Percentiles rank a stretch among this genome's conserved stretches.
phyloP scores from a whole-genome alignment of 2,888 invertebrate species.

The Sarcophaga rosellei region DNA sequence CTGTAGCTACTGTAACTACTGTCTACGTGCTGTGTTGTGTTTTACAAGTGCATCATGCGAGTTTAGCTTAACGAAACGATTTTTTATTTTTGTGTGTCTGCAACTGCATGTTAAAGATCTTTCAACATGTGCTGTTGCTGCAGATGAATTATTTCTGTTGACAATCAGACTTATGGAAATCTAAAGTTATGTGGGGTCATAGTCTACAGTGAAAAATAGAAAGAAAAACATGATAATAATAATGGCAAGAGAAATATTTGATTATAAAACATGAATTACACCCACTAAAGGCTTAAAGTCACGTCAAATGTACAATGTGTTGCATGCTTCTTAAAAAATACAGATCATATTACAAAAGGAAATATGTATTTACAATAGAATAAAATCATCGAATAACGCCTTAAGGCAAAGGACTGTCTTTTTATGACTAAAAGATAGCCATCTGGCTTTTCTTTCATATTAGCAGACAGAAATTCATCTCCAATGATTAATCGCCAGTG shows the following conservation, averaged over 20 bases:
- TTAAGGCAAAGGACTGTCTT: too few relatives aligned
- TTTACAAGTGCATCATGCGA: conserved; percentile 55
- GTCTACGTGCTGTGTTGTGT: conserved; percentile 12
- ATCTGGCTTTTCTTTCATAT: too few relatives aligned
- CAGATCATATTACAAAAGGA: too few relatives aligned
- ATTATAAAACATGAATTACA: background rate
- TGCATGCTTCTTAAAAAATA: background rate
- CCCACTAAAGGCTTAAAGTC: background rate
- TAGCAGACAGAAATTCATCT: too few relatives aligned
- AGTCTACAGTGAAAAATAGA: background rate
- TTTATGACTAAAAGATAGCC: too few relatives aligned
- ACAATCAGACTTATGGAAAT: conserved; percentile 46
- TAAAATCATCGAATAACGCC: too few relatives aligned
- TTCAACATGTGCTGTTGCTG: conserved; percentile 41
- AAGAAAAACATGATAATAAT: background rate
- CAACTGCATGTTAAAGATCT: conserved; percentile 53
- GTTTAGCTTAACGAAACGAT: conserved; percentile 40
- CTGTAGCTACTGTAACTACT: background rate
- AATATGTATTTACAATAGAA: too few relatives aligned
- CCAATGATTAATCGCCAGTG: too few relatives aligned
- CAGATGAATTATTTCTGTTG: conserved; percentile 38
- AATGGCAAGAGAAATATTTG: background rate
- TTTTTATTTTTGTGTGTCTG: background rate
- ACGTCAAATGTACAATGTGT: too few relatives aligned
- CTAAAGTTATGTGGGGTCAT: conserved; percentile 29